Evolutionary conservation across 2,797 vertebrate genomes (phyloP), one percentile per base, ranked within the genome.

Genomic region (Discoglossus pictus): DNA sequence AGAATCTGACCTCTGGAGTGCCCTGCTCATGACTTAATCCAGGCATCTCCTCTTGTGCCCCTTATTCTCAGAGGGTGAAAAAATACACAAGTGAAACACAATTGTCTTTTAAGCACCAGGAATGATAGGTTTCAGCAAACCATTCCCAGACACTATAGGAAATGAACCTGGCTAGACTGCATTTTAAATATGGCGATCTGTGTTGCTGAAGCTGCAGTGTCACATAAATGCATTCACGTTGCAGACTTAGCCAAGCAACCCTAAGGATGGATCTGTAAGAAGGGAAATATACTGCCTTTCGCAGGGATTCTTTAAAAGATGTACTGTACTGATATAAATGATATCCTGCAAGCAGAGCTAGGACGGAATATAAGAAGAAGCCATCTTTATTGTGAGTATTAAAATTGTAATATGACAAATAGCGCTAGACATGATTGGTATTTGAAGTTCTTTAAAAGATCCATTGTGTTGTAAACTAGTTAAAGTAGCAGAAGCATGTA

Each of bases 1-100:
- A 87, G 92, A 91, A 95, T 96, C 85, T 85, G 88, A 91, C 89
- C 89, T 91, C 92, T 92, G 88, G 90, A 88, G 88, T 92, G 91
- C 88, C 88, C 91, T 80, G 77, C 84, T 91, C 85, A 82, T 86
- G 85, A 88, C 87, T 92, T 92, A 93, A 92, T 90, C 88, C 88
- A 90, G 88, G 87, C 88, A 87, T 88, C 83, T 87, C 75, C 82
- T 88, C 87, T 31, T 85, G 81, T 90, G 83, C 79, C 84, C 78
- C 76, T 72, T 79, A 78, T 84, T 76, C 79, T 80, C 64, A 80
- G 78, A 86, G 84, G 74, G 68, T 77, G 71, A 75, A 75, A 61
- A 54, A 54, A 54, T 60, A 52, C 61, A 27, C 72, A 76, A 73
- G 39, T 50, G 63, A 34, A 42, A 36, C 10, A 53, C 73, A 68